Conservation (phyloP, 2,888 invertebrate genomes). For the Lepeophtheirus nordmannii region DNA sequence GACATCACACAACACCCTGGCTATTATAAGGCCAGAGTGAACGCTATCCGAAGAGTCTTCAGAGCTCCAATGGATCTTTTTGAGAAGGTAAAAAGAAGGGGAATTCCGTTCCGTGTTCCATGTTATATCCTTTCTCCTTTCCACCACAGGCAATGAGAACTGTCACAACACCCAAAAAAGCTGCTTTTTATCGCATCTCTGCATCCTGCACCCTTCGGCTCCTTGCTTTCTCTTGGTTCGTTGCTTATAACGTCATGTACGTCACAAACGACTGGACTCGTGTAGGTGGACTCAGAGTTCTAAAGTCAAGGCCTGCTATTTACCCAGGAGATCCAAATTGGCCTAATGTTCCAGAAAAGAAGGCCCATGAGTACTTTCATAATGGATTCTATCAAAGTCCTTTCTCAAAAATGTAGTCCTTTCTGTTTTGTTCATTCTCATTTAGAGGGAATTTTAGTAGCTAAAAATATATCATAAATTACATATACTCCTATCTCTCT, state of each 20-base stretch:
- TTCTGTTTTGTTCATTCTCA: too few relatives aligned
- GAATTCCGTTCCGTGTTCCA: too few relatives aligned
- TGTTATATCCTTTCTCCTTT: too few relatives aligned
- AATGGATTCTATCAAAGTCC: background rate
- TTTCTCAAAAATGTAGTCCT: background rate
- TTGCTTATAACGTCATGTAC: background rate
- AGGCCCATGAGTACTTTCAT: background rate
- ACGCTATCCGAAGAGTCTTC: background rate
- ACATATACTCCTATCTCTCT: too few relatives aligned
- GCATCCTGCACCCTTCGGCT: too few relatives aligned
- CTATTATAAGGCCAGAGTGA: background rate
- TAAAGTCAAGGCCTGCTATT: background rate
- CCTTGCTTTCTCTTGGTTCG: too few relatives aligned
- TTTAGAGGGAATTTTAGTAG: too few relatives aligned
- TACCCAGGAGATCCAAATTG: conserved; percentile 12
- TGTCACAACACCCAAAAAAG: background rate
- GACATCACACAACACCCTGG: background rate
- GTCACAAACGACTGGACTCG: background rate
- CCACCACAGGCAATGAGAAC: too few relatives aligned
- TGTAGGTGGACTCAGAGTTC: background rate
- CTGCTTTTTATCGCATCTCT: too few relatives aligned
- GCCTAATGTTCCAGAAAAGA: background rate
- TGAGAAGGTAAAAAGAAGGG: background rate
- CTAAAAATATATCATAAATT: too few relatives aligned
- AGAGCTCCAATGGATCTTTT: background rate